A percentile compares a stretch with the other conserved stretches of the same genome.
phyloP scores from a whole-genome alignment of 2,888 invertebrate species.

The Nomada hirtipes region DNA sequence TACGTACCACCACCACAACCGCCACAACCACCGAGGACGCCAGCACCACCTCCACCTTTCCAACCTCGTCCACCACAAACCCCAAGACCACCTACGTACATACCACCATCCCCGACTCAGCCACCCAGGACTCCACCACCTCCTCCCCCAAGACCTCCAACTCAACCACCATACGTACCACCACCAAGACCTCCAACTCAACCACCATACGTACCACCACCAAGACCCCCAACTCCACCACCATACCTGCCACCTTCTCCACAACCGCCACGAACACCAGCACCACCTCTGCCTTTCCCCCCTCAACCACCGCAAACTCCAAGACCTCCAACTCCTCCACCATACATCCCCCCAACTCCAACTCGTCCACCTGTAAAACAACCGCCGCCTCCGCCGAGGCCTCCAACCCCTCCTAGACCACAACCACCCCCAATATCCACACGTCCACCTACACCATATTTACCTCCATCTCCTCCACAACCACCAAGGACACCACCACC shows the following conservation, averaged over 20 bases:
- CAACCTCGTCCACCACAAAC: background rate
- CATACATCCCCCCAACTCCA: constrained; percentile 31
- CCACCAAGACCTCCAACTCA: background rate
- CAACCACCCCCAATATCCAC: constrained; percentile 38
- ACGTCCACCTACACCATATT: constrained; percentile 57
- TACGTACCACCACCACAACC: constrained; percentile 30
- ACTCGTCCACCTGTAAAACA: constrained; percentile 41
- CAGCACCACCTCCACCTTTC: background rate
- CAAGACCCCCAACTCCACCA: background rate
- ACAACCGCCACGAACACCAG: constrained; percentile 44
- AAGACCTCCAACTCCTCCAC: constrained; percentile 63
- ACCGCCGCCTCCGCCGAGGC: constrained; percentile 38
- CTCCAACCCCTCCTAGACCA: constrained; percentile 46
- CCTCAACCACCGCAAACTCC: constrained; percentile 47
- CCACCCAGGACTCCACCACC: constrained; percentile 74
- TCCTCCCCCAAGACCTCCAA: constrained; percentile 61
- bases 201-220: constrained; percentile 31
- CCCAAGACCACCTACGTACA: constrained; percentile 60
- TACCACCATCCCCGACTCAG: constrained; percentile 5
- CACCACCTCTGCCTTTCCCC: constrained; percentile 57
- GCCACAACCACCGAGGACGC: background rate
- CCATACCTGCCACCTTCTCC: constrained; percentile 48
- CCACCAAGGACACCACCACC: constrained; percentile 74
- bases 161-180: constrained; percentile 28
- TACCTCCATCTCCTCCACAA: constrained; percentile 5